Percentiles rank a stretch among this genome's conserved stretches.
Conservation (phyloP, 2,113 vertebrate species). For the Trichechus manatus region DNA sequence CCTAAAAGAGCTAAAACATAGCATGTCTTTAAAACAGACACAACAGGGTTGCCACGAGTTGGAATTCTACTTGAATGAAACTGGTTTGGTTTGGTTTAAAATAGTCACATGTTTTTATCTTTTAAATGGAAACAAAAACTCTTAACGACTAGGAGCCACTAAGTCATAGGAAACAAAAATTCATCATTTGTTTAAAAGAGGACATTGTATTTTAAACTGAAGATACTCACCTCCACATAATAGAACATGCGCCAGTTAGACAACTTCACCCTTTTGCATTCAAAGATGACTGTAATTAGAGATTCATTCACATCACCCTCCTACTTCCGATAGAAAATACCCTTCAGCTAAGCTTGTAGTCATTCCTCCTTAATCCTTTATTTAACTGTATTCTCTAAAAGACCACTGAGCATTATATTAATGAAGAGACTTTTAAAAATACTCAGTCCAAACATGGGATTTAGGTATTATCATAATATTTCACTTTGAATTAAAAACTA, state of each 20-base stretch:
- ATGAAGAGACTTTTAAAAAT: neutral
- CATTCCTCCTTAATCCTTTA: neutral
- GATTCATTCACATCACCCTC: too few species aligned
- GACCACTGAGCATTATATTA: neutral
- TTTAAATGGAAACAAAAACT: neutral
- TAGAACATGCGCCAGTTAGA: neutral
- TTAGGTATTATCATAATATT: neutral
- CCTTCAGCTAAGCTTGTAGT: neutral
- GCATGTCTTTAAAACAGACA: neutral
- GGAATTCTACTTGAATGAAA: neutral
- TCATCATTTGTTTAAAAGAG: neutral
- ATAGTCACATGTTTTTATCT: neutral
- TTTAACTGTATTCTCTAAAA: neutral
- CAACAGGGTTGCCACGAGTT: neutral
- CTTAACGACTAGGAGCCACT: neutral
- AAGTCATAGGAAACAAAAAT: neutral
- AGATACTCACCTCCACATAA: neutral
- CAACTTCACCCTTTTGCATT: neutral
- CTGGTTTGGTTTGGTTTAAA: neutral
- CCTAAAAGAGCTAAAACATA: neutral
- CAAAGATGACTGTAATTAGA: neutral
- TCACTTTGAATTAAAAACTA: neutral
- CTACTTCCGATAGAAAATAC: neutral
- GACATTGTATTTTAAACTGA: neutral
- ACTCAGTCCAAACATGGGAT: neutral